Evolutionary conservation across 2,797 vertebrate species (phyloP).

Genomic region (Margarornis squamiger): DNA sequence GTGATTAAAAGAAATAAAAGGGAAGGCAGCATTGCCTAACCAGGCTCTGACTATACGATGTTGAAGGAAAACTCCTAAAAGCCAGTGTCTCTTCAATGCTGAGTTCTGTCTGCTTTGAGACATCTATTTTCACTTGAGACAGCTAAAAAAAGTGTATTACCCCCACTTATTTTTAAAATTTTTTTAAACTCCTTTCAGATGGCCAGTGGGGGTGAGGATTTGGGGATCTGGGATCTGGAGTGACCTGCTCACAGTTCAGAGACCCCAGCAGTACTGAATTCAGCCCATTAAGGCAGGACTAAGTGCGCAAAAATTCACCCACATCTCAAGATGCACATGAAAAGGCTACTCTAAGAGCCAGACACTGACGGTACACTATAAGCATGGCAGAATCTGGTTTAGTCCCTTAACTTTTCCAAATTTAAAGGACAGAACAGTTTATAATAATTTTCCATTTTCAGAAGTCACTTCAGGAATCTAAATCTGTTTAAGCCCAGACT

Average conservation of each 20-base stretch:
- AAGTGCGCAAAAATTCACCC: background rate
- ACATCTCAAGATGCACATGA: background rate
- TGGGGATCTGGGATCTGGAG: background rate
- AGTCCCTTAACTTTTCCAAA: background rate
- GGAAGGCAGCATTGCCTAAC: background rate
- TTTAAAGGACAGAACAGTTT: background rate
- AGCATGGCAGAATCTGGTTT: background rate
- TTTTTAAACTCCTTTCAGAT: background rate
- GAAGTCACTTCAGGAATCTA: background rate
- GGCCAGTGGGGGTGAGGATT: background rate
- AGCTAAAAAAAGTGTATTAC: background rate
- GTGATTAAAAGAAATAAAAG: background rate
- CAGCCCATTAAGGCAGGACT: background rate
- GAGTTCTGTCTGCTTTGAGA: background rate
- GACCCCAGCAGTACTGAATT: background rate
- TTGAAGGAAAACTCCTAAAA: background rate
- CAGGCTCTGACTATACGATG: background rate
- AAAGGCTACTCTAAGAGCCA: background rate
- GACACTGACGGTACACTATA: rapidly evolving
- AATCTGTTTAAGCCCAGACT: background rate
- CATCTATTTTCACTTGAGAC: background rate
- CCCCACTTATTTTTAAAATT: too few relatives aligned
- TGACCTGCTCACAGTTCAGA: background rate
- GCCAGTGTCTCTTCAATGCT: background rate
- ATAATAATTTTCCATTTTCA: background rate